phyloP scores from a whole-genome alignment of 2,888 invertebrate species.

The Drosophila antonietae region DNA sequence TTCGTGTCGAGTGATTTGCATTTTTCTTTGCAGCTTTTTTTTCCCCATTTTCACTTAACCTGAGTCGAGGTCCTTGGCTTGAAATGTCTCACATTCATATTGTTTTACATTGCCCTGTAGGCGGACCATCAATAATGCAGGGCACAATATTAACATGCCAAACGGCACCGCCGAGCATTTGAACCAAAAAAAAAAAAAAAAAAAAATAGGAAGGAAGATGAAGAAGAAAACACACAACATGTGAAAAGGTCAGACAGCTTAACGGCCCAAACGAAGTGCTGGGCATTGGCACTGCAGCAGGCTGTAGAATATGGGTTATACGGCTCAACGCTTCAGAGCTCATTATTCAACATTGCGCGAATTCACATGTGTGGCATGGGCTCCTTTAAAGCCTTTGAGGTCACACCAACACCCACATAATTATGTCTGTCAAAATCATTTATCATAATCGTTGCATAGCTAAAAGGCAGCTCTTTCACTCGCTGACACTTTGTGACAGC shows the following conservation, averaged over 20 bases:
- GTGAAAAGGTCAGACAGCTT: slow-evolving; percentile 47
- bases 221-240: slow-evolving; percentile 1
- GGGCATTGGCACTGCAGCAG: slow-evolving; percentile 4
- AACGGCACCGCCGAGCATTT: slow-evolving; percentile 44
- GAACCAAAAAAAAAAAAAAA: slow-evolving; percentile 10
- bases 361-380: slow-evolving; percentile 18
- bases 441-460: slow-evolving; percentile 43
- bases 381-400: slow-evolving; percentile 28
- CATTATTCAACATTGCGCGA: slow-evolving; percentile 52
- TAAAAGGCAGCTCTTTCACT: not conserved
- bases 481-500: not conserved
- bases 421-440: slow-evolving; percentile 35
- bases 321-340: slow-evolving; percentile 33
- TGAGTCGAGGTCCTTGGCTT: slow-evolving; percentile 14
- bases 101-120: slow-evolving; percentile 21
- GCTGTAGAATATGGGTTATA: not conserved
- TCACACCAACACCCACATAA: slow-evolving; percentile 4
- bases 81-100: slow-evolving; percentile 21
- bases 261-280: slow-evolving; percentile 32
- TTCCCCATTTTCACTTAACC: slow-evolving; percentile 12
- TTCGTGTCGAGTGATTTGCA: slow-evolving; percentile 63
- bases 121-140: slow-evolving; percentile 41
- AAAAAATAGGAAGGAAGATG: not conserved
- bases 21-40: slow-evolving; percentile 36
- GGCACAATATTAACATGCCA: slow-evolving; percentile 53